phyloP scores from a whole-genome alignment of 2,888 invertebrate genomes.

The Allolobophora icterica region DNA sequence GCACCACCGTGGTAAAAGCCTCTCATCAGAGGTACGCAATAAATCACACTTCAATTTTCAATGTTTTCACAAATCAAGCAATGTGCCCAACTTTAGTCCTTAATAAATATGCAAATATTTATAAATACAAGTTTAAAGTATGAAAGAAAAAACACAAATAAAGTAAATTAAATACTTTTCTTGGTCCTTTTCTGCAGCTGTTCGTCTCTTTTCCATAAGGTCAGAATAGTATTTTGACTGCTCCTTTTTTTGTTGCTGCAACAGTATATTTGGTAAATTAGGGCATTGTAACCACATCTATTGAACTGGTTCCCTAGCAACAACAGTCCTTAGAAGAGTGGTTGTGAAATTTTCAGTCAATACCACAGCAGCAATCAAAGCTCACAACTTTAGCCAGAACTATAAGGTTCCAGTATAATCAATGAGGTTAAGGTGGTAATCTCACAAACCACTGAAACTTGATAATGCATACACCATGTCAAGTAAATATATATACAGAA shows the following conservation, averaged over 20 bases:
- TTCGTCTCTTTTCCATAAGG: slow-evolving; percentile 89
- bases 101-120: neutral
- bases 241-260: slow-evolving; percentile 72
- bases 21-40: neutral
- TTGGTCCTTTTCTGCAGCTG: slow-evolving; percentile 94
- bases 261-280: neutral
- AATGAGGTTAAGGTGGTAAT: neutral
- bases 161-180: slow-evolving; percentile 72
- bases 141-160: neutral
- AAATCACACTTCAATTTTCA: neutral
- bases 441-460: neutral
- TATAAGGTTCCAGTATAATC: neutral
- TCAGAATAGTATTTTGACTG: slow-evolving; percentile 97
- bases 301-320: neutral
- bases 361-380: neutral
- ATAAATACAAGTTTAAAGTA: neutral
- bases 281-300: neutral
- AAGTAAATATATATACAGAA: no score
- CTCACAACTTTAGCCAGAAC: no score
- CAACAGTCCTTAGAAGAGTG: neutral
- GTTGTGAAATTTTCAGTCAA: neutral
- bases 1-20: neutral
- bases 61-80: neutral
- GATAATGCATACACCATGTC: neutral
- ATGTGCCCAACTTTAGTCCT: neutral